Evolutionary conservation across 2,113 vertebrate species (phyloP).

Genomic region (Pterocles burchelli): DNA sequence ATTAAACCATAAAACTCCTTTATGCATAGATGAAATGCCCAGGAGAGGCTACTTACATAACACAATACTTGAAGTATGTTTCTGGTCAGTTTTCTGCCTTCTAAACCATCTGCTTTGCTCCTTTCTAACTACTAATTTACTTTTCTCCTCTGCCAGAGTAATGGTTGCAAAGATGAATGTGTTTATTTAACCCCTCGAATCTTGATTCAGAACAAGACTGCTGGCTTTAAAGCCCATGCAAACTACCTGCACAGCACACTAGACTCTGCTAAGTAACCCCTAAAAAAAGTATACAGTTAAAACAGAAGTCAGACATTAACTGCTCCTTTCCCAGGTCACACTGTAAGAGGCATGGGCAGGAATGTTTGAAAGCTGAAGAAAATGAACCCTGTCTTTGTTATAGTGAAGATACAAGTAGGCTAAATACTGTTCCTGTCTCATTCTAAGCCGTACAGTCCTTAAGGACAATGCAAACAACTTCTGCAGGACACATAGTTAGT

Average conservation of each 20-base stretch:
- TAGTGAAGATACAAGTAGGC: neutral
- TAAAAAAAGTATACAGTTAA: neutral
- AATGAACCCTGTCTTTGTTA: neutral
- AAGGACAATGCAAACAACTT: neutral
- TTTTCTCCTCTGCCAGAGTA: neutral
- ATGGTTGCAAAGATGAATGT: neutral
- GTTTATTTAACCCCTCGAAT: neutral
- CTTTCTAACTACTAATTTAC: neutral
- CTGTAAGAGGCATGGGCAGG: neutral
- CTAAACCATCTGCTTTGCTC: neutral
- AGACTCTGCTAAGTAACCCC: neutral
- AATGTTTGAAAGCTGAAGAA: neutral
- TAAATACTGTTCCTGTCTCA: neutral
- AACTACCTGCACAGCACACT: neutral
- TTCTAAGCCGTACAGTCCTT: neutral
- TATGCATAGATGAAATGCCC: neutral
- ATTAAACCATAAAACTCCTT: neutral
- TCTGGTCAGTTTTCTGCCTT: neutral
- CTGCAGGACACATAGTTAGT: neutral
- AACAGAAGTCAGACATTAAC: neutral
- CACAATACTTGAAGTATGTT: neutral
- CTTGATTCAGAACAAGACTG: neutral
- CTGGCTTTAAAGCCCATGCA: neutral
- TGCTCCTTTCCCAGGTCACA: neutral
- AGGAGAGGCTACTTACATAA: neutral